Evolutionary conservation across 2,888 invertebrate genomes (phyloP).

Genomic region (Dynastes hyllus): DNA sequence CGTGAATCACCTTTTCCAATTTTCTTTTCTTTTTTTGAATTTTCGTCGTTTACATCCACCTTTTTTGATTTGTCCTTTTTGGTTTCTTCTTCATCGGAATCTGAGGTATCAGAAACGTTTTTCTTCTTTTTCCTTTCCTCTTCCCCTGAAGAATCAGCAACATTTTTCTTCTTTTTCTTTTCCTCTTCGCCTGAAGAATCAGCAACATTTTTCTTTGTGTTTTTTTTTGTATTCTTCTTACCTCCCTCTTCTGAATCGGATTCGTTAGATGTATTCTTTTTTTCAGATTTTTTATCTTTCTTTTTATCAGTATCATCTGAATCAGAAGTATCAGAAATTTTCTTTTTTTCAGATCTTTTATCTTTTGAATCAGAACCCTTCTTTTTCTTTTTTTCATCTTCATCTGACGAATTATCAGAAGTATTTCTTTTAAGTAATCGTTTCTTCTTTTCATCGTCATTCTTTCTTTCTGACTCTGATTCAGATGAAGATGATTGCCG

Average conservation of each 20-base stretch:
- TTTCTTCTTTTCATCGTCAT: conserved; percentile 52
- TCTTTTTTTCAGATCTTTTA: conserved; percentile 55
- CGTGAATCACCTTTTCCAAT: conserved; percentile 29
- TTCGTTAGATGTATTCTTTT: conserved; percentile 55
- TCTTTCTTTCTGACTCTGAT: conserved; percentile 36
- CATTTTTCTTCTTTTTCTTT: conserved; percentile 47
- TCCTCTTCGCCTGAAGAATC: conserved; percentile 50
- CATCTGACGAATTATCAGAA: conserved; percentile 43
- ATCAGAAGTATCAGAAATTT: conserved; percentile 64
- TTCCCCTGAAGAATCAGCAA: conserved; percentile 48
- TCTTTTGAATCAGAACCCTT: conserved; percentile 57
- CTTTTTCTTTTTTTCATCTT: conserved; percentile 67
- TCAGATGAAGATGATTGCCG: conserved; percentile 41
- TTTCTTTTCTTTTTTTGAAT: conserved; percentile 50
- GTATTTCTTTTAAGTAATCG: conserved; percentile 32
- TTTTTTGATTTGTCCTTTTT: conserved; percentile 48
- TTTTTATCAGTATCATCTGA: conserved; percentile 61
- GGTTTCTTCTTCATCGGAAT: conserved; percentile 58
- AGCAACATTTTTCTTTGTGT: conserved; percentile 49
- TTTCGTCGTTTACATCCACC: conserved; percentile 45
- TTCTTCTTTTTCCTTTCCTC: conserved; percentile 46
- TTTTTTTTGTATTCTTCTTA: conserved; percentile 48
- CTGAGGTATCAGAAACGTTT: conserved; percentile 49
- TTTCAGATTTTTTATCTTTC: conserved; percentile 62
- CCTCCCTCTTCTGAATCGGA: conserved; percentile 47